Conservation (phyloP, 2,888 invertebrate species). For the Priapulus caudatus region DNA sequence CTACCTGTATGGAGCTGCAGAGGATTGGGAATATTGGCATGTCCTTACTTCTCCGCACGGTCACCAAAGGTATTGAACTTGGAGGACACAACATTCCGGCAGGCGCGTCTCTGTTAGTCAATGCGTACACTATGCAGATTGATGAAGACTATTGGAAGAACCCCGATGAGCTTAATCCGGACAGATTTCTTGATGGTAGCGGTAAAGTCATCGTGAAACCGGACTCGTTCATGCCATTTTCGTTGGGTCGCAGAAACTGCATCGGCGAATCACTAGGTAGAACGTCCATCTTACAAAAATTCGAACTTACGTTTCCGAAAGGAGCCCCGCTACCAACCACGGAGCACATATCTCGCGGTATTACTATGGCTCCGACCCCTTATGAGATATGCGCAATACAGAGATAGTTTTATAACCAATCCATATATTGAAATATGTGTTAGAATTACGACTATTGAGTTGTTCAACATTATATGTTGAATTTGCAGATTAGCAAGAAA, state of each 20-base stretch:
- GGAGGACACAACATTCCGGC: neutral
- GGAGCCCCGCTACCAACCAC: neutral
- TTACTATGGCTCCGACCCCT: too few species aligned
- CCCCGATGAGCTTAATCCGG: slow-evolving; percentile 2
- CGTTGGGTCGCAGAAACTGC: neutral
- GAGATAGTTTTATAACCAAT: too few species aligned
- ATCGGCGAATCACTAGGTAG: neutral
- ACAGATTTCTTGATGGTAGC: neutral
- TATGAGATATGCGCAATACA: too few species aligned
- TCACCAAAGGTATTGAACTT: neutral
- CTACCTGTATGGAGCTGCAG: too few species aligned
- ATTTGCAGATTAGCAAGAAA: too few species aligned
- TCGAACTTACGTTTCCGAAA: neutral
- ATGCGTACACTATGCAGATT: slow-evolving; percentile 6
- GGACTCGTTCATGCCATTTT: slow-evolving; percentile 4
- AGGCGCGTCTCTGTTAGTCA: neutral
- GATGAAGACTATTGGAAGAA: neutral
- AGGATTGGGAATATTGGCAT: too few species aligned
- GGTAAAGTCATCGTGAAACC: neutral
- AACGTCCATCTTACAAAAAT: neutral
- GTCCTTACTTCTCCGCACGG: too few species aligned
- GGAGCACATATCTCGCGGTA: too few species aligned
- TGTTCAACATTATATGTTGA: too few species aligned
- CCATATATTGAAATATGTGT: too few species aligned
- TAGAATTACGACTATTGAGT: too few species aligned